Base-by-base conservation (phyloP, 2,888 invertebrate genomes). In the Lithophane socia region DNA sequence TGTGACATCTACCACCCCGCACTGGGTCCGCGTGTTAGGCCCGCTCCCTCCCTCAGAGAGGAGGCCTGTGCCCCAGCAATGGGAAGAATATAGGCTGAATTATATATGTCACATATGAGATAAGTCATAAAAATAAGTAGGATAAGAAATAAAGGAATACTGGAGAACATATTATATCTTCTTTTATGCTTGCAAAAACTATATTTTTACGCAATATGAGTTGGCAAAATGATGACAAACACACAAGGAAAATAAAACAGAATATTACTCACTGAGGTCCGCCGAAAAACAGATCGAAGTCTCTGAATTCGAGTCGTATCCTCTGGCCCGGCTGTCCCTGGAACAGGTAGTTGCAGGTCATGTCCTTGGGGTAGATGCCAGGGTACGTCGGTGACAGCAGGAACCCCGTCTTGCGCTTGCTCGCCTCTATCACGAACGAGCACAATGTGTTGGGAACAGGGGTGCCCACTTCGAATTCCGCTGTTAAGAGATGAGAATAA, bases 321-420 rank as follows among this genome's bases (percentile, higher is more conserved):
- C 99, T 97, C 96, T 99, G 99, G 75, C 98, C 98, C 70, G 98
- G 97, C 93, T 98, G 97, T 73, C 99, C 99, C 91, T 98, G 97
- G 97, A 99, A 99, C 96, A 98, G 98, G 96, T 99, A 99, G 96
- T 98, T 98, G 97, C 99, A 99, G 90, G 97, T 97, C 92, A 99
- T 97, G 96, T 99, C 98, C 97, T 99, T 99, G 88, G 99, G 99
- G 97, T 99, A 99, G 91, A 99, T 98, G 89, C 99, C 99, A 83
- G 99, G 99, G 97, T 99, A 99, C 83, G 99, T 99, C 83, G 99
- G 99, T 79, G 99, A 99, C 92, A 99, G 97, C 91, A 99, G 98
- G 92, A 98, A 97, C 74, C 99, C 99, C 85, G 98, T 98, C 92
- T 98, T 98, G 94, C 97, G 97, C 94, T 97, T 97, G 91, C 97